Conservation (phyloP, 1,140 invertebrate genomes). For the Hycleus cichorii region DNA sequence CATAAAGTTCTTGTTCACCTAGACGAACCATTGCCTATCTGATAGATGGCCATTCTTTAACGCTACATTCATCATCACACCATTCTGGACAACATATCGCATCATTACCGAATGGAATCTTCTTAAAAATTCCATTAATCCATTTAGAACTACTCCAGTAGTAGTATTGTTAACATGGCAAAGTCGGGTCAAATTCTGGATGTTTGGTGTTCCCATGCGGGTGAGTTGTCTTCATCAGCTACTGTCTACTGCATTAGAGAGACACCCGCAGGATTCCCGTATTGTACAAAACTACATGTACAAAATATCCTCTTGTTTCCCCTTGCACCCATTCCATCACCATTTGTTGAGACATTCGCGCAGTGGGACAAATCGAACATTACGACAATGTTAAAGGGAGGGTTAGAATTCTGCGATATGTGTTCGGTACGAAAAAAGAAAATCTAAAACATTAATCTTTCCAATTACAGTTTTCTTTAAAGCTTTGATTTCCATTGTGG, state of each 20-base stretch:
- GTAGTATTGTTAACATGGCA: neutral
- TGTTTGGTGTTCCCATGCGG: conserved; percentile 27
- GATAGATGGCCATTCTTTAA: conserved; percentile 19
- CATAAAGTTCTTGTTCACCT: conserved; percentile 18
- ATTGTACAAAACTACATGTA: conserved; percentile 11
- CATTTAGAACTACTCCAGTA: too few species aligned
- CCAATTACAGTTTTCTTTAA: too few species aligned
- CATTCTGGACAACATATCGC: too few species aligned
- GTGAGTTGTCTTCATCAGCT: conserved; percentile 41
- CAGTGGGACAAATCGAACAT: conserved; percentile 29
- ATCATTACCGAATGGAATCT: too few species aligned
- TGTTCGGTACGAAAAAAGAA: too few species aligned
- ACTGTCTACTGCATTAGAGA: conserved; percentile 36
- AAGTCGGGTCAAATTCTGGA: conserved; percentile 2
- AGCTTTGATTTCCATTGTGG: too few species aligned
- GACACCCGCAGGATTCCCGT: conserved; percentile 13
- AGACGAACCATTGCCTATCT: conserved; percentile 14
- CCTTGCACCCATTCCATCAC: conserved; percentile 31
- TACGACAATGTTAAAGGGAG: conserved; percentile 18
- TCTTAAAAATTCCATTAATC: too few species aligned
- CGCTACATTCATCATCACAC: conserved; percentile 19
- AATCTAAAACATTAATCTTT: too few species aligned
- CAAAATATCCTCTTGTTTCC: conserved; percentile 17
- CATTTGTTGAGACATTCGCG: conserved; percentile 34
- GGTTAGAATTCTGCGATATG: neutral